phyloP scores from a whole-genome alignment of 2,113 vertebrate genomes.

The Clarias magur region DNA sequence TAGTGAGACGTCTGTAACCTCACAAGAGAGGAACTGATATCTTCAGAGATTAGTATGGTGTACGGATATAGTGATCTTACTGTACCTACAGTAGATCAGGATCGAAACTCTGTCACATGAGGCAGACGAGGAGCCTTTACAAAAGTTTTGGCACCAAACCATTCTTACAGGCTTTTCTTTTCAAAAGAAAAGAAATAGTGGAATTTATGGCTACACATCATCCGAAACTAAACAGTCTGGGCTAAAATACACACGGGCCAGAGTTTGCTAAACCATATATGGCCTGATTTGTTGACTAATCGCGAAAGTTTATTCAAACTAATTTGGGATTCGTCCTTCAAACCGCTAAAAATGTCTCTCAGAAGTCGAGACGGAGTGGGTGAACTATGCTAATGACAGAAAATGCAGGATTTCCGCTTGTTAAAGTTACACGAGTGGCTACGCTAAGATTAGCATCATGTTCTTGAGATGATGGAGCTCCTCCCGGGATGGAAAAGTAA shows the following conservation, averaged over 20 bases:
- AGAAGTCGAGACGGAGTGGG: background rate
- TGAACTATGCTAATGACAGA: background rate
- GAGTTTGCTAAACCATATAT: background rate
- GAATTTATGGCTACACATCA: background rate
- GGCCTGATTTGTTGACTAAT: background rate
- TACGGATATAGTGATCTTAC: no score
- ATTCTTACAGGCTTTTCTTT: background rate
- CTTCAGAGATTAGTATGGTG: no score
- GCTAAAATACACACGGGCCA: background rate
- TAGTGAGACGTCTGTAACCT: no score
- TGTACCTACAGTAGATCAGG: no score
- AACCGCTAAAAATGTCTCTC: background rate
- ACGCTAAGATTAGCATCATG: background rate
- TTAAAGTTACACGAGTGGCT: background rate
- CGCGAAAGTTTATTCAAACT: background rate
- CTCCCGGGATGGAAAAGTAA: constrained; percentile 9
- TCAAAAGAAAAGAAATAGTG: background rate
- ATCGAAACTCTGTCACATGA: no score
- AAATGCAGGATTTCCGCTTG: background rate
- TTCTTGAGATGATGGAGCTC: background rate
- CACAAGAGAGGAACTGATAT: no score
- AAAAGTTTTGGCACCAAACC: background rate
- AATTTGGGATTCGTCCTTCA: background rate
- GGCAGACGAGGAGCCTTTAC: no score
- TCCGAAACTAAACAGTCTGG: background rate